Conservation (phyloP, 1,140 invertebrate genomes). For the Limonius californicus region DNA sequence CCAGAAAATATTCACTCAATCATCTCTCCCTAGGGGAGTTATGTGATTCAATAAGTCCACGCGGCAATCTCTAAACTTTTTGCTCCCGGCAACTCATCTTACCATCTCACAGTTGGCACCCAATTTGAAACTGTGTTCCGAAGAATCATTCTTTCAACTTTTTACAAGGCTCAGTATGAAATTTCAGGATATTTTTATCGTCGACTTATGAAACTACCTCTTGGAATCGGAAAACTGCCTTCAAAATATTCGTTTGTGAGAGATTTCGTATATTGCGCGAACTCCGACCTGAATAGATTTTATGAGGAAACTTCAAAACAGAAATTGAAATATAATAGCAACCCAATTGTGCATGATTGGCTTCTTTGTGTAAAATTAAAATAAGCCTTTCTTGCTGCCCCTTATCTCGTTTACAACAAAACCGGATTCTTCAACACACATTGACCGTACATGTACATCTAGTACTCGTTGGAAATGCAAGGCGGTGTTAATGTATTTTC, state of each 20-base stretch:
- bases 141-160: constrained; percentile 15
- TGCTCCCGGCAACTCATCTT: constrained; percentile 4
- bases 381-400: too few relatives aligned
- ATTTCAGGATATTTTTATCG: constrained; percentile 12
- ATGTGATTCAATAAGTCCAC: constrained; percentile 3
- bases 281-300: constrained; percentile 1
- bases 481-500: not conserved
- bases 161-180: constrained; percentile 10
- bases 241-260: constrained; percentile 11
- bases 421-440: too few relatives aligned
- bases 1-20: not conserved
- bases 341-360: not conserved
- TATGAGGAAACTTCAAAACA: constrained; percentile 1
- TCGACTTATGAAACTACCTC: constrained; percentile 11
- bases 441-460: not conserved
- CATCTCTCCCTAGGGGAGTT: not conserved
- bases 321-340: not conserved
- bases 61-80: constrained; percentile 8
- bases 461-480: too few relatives aligned
- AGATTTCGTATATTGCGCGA: not conserved
- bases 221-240: not conserved
- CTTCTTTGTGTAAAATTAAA: not conserved
- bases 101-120: constrained; percentile 9
- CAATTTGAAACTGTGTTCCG: constrained; percentile 7
- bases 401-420: too few relatives aligned